A percentile compares a stretch with the other conserved stretches of the same genome.
These are phyloP conservation scores for Acipenser ruthenus DNA, from an alignment of 2,797 vertebrate species.

Conservation along the genomic window DNA sequence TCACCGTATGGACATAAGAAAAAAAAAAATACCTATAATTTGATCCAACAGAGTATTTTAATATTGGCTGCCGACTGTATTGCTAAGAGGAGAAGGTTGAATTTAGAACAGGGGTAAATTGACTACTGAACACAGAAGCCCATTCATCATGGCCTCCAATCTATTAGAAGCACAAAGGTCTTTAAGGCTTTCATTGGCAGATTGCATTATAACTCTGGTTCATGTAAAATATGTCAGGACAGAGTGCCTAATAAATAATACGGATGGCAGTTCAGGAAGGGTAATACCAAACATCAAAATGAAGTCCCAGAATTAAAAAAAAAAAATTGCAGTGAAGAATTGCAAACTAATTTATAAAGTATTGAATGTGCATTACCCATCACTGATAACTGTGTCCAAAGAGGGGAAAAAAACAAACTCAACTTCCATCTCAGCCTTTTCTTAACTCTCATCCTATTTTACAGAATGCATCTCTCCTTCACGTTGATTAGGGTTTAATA, in stretches of 20 bases:
- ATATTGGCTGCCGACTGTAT: conserved; percentile 56
- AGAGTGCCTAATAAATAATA: conserved; percentile 48
- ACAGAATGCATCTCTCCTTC: no score
- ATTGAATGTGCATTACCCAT: no score
- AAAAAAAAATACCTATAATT: conserved; percentile 45
- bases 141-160: conserved; percentile 65
- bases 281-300: conserved; percentile 57
- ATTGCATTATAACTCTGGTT: conserved; percentile 53
- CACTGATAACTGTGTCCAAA: neutral
- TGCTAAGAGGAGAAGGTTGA: conserved; percentile 60
- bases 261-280: conserved; percentile 50
- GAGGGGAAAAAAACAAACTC: neutral
- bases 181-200: conserved; percentile 34
- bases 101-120: conserved; percentile 68
- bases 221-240: conserved; percentile 35
- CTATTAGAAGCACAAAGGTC: conserved; percentile 40
- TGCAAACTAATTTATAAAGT: neutral
- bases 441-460: no score
- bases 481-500: no score
- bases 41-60: conserved; percentile 65
- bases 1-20: conserved; percentile 17
- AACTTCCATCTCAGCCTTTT: no score
- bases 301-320: conserved; percentile 36
- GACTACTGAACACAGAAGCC: conserved; percentile 58
- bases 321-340: conserved; percentile 9